phyloP scores from a whole-genome alignment of 2,888 invertebrate species.

The Cataglyphis cursor region DNA sequence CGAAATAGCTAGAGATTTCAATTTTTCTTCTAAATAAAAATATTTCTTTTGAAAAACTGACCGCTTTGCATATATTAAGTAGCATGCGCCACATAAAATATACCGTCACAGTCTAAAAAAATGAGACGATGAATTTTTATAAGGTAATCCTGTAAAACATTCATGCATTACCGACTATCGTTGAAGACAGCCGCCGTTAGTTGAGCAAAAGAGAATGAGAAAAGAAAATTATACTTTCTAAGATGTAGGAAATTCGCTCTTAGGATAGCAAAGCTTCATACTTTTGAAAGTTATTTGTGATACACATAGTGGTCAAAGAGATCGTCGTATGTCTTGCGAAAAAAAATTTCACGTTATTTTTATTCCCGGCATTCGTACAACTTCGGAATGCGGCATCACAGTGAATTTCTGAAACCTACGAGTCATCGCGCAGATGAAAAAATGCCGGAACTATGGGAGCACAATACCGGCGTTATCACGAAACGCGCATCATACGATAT shows the following conservation, averaged over 20 bases:
- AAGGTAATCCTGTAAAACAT: slow-evolving; percentile 30
- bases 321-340: slow-evolving; percentile 19
- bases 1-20: slow-evolving; percentile 15
- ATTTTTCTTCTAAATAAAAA: background rate
- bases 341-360: slow-evolving; percentile 46
- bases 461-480: slow-evolving; percentile 55
- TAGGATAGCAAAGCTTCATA: slow-evolving; percentile 1
- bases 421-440: slow-evolving; percentile 46
- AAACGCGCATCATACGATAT: slow-evolving; percentile 36
- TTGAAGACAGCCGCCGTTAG: slow-evolving; percentile 20
- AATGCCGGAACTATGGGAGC: slow-evolving; percentile 20
- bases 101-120: background rate
- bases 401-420: slow-evolving; percentile 45
- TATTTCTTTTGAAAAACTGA: slow-evolving; percentile 16
- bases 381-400: background rate
- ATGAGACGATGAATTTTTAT: slow-evolving; percentile 35
- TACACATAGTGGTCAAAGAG: background rate
- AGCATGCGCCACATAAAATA: background rate
- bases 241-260: slow-evolving; percentile 18
- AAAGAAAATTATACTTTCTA: slow-evolving; percentile 29
- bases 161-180: slow-evolving; percentile 30
- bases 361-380: slow-evolving; percentile 39
- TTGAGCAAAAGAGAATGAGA: slow-evolving; percentile 2
- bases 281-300: slow-evolving; percentile 9
- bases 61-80: slow-evolving; percentile 19